These are phyloP conservation scores for Stenopsyche tienmushanensis DNA, from an alignment of 1,140 invertebrate species.

Conservation along the genomic window DNA sequence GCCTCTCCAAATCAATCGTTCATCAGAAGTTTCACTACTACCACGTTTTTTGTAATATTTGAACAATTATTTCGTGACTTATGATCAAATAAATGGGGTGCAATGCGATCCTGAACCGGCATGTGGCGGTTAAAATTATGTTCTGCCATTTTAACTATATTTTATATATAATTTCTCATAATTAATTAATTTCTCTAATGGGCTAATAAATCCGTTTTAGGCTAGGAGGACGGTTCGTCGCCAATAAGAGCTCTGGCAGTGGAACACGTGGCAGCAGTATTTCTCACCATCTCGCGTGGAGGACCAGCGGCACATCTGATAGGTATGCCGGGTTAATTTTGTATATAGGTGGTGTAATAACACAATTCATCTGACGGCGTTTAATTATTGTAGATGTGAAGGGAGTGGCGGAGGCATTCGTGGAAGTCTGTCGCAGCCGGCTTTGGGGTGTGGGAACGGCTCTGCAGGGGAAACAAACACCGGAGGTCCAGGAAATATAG, in stretches of 20 bases:
- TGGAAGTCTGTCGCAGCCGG: constrained; percentile 57
- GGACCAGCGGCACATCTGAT: constrained; percentile 33
- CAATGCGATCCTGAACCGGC: too few species aligned
- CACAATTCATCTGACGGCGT: neutral
- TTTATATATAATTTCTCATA: constrained; percentile 3
- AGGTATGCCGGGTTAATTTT: constrained; percentile 28
- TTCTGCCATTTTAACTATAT: neutral
- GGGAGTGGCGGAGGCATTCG: constrained; percentile 32
- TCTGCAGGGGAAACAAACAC: constrained; percentile 47
- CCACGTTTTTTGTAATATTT: neutral
- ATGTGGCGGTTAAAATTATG: too few species aligned
- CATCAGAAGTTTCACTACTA: too few species aligned
- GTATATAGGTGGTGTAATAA: neutral
- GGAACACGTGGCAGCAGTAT: constrained; percentile 18
- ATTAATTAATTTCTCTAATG: too few species aligned
- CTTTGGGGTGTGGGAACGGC: constrained; percentile 62
- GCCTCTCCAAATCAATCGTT: too few species aligned
- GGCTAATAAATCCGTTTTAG: too few species aligned
- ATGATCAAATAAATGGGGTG: too few species aligned
- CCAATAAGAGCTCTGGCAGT: constrained; percentile 11
- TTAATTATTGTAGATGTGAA: neutral
- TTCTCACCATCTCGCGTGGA: constrained; percentile 38
- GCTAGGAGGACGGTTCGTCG: constrained; percentile 30
- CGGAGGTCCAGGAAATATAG: constrained; percentile 39
- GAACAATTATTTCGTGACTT: neutral